Conservation (phyloP, 2,888 invertebrate genomes). For the Hedya salicella region DNA sequence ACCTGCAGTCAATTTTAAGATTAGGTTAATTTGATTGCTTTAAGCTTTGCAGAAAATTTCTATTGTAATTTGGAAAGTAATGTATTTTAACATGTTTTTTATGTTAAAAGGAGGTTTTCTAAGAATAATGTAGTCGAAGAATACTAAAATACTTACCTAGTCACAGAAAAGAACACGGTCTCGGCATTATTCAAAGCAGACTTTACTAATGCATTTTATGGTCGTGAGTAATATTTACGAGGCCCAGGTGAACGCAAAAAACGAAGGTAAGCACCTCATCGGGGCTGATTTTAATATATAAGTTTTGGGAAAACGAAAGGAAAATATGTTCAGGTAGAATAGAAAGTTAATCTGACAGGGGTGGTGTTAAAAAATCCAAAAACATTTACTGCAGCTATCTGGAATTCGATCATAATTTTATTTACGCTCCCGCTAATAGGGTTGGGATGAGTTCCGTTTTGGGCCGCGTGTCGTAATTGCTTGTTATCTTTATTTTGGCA, state of each 20-base stretch:
- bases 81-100: neutral
- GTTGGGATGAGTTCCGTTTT: conserved; percentile 42
- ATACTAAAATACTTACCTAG: conserved; percentile 35
- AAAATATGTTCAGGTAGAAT: conserved; percentile 11
- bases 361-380: neutral
- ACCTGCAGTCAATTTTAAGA: no score
- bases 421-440: conserved; percentile 16
- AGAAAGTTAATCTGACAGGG: conserved; percentile 23
- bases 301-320: conserved; percentile 48
- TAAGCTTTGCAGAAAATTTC: no score
- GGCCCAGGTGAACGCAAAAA: conserved; percentile 73
- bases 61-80: neutral
- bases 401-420: conserved; percentile 19
- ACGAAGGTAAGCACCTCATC: conserved; percentile 68
- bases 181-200: conserved; percentile 75
- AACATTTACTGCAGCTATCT: neutral
- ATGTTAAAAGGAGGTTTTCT: neutral
- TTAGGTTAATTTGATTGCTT: no score
- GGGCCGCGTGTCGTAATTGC: conserved; percentile 67
- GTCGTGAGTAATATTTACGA: conserved; percentile 75
- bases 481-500: conserved; percentile 81
- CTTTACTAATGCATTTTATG: conserved; percentile 81
- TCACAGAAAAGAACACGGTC: conserved; percentile 57
- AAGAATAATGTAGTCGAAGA: conserved; percentile 13
- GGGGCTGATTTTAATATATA: conserved; percentile 64